phyloP scores from a whole-genome alignment of 2,888 invertebrate genomes.

The Ctena decussata region DNA sequence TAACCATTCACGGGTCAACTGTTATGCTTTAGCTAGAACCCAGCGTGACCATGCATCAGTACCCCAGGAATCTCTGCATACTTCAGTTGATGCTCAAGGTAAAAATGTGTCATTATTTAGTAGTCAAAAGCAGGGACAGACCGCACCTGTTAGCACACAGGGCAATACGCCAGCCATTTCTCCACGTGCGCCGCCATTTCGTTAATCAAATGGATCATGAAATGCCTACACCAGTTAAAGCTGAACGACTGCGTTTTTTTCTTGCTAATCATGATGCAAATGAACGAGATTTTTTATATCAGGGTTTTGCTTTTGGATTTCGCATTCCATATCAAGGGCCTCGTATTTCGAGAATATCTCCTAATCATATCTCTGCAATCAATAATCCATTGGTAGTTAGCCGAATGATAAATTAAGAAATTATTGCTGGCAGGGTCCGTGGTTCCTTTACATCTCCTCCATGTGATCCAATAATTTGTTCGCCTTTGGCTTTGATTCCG shows the following conservation, averaged over 20 bases:
- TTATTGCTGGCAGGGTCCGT: not conserved
- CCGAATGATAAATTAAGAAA: not conserved
- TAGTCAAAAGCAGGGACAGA: not conserved
- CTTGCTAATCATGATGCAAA: not conserved
- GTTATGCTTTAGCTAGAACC: not conserved
- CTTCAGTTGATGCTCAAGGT: not conserved
- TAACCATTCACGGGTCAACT: not conserved
- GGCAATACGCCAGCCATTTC: not conserved
- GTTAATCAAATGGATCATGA: not conserved
- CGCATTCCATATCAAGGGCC: not conserved
- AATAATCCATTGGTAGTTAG: not conserved
- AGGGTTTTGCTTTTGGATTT: not conserved
- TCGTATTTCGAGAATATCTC: not conserved
- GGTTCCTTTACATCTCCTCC: not conserved
- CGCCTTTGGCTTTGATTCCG: not conserved
- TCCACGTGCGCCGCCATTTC: not conserved
- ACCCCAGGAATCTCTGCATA: not conserved
- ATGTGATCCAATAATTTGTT: not conserved
- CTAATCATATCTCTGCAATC: not conserved
- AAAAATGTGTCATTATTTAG: not conserved
- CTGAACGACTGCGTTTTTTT: not conserved
- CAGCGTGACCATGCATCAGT: not conserved
- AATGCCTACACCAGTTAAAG: not conserved
- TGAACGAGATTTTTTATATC: not conserved
- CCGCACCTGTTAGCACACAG: not conserved